Conservation (phyloP, 2,888 invertebrate genomes). For the Ormyrus thymus region DNA sequence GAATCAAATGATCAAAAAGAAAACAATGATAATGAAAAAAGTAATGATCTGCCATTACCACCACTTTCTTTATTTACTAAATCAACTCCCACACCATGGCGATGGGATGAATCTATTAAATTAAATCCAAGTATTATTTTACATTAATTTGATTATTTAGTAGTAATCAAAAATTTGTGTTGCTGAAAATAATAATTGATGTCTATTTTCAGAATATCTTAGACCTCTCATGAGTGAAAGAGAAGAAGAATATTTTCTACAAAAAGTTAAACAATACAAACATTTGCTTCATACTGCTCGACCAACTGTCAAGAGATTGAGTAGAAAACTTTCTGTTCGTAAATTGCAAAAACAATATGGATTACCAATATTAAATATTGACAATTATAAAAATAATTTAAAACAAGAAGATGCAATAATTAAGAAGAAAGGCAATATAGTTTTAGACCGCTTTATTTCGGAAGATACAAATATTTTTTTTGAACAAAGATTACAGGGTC, state of each 20-base stretch:
- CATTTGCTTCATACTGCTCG: slow-evolving; percentile 64
- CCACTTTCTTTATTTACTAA: slow-evolving; percentile 70
- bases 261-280: slow-evolving; percentile 66
- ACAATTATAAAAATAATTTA: slow-evolving; percentile 65
- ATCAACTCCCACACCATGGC: slow-evolving; percentile 72
- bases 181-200: neutral
- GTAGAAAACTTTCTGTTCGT: slow-evolving; percentile 79
- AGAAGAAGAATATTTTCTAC: slow-evolving; percentile 76
- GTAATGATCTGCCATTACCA: slow-evolving; percentile 61
- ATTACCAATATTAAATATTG: slow-evolving; percentile 78
- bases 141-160: slow-evolving; percentile 23
- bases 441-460: slow-evolving; percentile 69
- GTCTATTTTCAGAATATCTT: slow-evolving; percentile 61
- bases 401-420: slow-evolving; percentile 29
- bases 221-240: slow-evolving; percentile 74
- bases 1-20: slow-evolving; percentile 33
- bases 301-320: slow-evolving; percentile 74
- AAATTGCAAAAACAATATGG: slow-evolving; percentile 78
- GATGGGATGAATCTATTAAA: slow-evolving; percentile 72
- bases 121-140: slow-evolving; percentile 42
- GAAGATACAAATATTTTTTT: slow-evolving; percentile 63
- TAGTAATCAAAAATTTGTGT: slow-evolving; percentile 1
- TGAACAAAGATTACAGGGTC: slow-evolving; percentile 76
- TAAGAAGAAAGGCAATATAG: slow-evolving; percentile 61
- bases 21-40: slow-evolving; percentile 57